These are phyloP conservation scores for Microchrysa polita DNA, from an alignment of 2,888 invertebrate species.

Conservation along the genomic window DNA sequence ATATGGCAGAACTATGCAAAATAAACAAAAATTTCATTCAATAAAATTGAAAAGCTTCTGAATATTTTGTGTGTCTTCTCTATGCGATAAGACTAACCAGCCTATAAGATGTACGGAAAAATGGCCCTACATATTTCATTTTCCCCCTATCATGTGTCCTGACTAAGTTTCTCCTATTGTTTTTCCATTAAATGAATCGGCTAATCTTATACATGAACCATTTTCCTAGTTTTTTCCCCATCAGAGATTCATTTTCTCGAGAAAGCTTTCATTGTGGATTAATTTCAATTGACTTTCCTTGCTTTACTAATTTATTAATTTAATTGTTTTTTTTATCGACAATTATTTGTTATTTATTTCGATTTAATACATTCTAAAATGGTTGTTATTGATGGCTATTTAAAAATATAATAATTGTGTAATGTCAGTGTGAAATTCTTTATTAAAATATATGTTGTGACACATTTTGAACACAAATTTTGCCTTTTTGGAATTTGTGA, in stretches of 20 bases:
- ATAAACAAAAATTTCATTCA: too few relatives aligned
- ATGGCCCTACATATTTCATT: too few relatives aligned
- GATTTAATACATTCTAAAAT: constrained; percentile 10
- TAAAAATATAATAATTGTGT: constrained; percentile 9
- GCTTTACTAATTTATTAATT: constrained; percentile 2
- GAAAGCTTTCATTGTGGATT: constrained; percentile 19
- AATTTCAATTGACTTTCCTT: constrained; percentile 16
- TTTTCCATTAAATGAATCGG: background rate
- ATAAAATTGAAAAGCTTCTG: too few relatives aligned
- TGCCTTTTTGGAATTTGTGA: constrained; percentile 25
- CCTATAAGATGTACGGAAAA: too few relatives aligned
- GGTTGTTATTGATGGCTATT: too few relatives aligned
- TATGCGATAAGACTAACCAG: too few relatives aligned
- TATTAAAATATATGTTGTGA: constrained; percentile 4
- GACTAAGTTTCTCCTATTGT: constrained; percentile 13
- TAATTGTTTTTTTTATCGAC: constrained; percentile 6
- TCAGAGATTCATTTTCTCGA: background rate
- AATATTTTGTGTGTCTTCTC: too few relatives aligned
- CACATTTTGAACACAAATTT: constrained; percentile 2
- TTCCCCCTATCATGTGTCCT: background rate
- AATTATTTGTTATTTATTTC: constrained; percentile 4
- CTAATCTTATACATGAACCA: constrained; percentile 22
- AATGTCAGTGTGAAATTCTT: background rate
- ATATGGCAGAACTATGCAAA: too few relatives aligned
- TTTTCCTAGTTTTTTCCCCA: constrained; percentile 19